phyloP scores from a whole-genome alignment of 1,140 invertebrate genomes.

The Littorina saxatilis region DNA sequence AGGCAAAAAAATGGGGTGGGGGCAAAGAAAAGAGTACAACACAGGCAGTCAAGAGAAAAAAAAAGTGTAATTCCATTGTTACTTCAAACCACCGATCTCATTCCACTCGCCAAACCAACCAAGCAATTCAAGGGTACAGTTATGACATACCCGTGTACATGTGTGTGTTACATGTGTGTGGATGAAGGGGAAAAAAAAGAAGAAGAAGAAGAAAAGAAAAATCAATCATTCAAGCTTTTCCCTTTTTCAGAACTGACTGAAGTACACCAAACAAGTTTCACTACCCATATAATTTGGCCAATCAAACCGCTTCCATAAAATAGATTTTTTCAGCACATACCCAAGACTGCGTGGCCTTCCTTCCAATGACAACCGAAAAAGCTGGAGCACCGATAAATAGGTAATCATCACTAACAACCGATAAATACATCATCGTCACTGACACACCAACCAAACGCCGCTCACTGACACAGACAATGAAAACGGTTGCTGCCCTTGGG shows the following conservation, averaged over 20 bases:
- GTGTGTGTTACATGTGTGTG: too few species aligned
- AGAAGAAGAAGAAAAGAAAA: neutral
- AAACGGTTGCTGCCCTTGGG: conserved; percentile 33
- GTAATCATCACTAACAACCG: conserved; percentile 11
- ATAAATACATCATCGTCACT: conserved; percentile 7
- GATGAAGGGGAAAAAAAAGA: neutral
- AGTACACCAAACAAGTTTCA: neutral
- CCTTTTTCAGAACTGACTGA: neutral
- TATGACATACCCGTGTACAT: conserved; percentile 2
- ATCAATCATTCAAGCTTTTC: neutral
- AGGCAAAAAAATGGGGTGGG: too few species aligned
- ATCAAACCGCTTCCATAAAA: conserved; percentile 15
- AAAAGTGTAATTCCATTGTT: neutral
- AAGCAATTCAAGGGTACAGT: neutral
- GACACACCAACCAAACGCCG: conserved; percentile 2
- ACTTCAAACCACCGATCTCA: neutral
- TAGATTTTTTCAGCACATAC: neutral
- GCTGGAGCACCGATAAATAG: conserved; percentile 20
- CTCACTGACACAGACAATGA: conserved; percentile 28
- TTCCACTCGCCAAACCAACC: neutral
- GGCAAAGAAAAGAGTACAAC: conserved; percentile 11
- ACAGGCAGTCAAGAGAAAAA: conserved; percentile 15
- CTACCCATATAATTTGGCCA: neutral
- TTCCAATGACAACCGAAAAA: conserved; percentile 10
- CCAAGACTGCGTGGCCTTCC: neutral